Percentiles rank a stretch among this genome's conserved stretches.
Evolutionary conservation across 2,113 vertebrate species (phyloP).

Genomic region (Athene noctua): DNA sequence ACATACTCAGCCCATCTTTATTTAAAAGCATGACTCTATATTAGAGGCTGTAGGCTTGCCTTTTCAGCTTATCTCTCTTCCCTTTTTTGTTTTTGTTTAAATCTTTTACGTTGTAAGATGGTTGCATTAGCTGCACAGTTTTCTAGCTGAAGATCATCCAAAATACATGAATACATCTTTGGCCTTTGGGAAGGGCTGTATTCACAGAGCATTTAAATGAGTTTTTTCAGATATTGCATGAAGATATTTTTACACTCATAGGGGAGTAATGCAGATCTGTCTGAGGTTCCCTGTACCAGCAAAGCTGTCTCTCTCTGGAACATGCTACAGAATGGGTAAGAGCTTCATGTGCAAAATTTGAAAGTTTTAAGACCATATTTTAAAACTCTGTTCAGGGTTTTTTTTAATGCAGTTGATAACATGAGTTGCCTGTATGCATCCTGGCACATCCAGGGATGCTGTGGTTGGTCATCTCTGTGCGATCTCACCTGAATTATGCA

Average conservation of each 20-base stretch:
- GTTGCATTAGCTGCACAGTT: conserved; percentile 38
- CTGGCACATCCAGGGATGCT: not conserved
- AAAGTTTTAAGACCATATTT: not conserved
- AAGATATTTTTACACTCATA: conserved; percentile 50
- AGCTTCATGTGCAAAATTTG: not conserved
- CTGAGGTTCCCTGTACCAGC: conserved; percentile 10
- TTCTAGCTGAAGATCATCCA: conserved; percentile 52
- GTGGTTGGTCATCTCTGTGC: not conserved
- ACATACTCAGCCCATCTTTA: not conserved
- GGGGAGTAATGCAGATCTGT: conserved; percentile 36
- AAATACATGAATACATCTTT: conserved; percentile 54
- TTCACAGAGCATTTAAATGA: conserved; percentile 63
- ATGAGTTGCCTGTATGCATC: not conserved
- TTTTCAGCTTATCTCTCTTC: not conserved
- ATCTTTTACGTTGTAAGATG: not conserved
- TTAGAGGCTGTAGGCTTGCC: conserved; percentile 25
- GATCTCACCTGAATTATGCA: not conserved
- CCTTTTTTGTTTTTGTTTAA: not conserved
- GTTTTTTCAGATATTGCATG: conserved; percentile 32
- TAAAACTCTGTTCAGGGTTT: not conserved
- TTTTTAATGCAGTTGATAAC: not conserved
- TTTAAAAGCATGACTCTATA: conserved; percentile 13
- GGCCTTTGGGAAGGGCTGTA: conserved; percentile 57
- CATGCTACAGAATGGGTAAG: not conserved
- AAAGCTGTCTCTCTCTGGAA: conserved; percentile 24